Evolutionary conservation across 2,797 vertebrate genomes (phyloP).

Genomic region (Chaetodon trifasciatus): DNA sequence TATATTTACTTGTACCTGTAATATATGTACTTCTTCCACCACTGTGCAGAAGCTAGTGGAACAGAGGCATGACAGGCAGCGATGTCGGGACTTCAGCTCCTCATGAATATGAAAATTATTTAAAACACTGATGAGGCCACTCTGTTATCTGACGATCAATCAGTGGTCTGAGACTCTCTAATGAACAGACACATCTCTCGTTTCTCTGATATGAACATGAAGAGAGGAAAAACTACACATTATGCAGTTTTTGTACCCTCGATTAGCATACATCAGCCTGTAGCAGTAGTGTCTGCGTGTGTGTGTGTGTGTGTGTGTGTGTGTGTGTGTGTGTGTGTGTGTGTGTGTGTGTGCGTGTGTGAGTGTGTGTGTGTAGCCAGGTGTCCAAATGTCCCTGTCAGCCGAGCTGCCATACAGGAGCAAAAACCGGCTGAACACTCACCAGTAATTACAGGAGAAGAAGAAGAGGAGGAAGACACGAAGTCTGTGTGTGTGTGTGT

Average conservation of each 20-base stretch:
- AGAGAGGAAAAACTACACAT: constrained; percentile 29
- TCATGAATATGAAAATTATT: too few relatives aligned
- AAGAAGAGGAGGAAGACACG: constrained; percentile 16
- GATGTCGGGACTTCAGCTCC: background rate
- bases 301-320: constrained; percentile 28
- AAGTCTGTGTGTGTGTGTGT: constrained; percentile 15
- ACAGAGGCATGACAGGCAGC: background rate
- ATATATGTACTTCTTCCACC: background rate
- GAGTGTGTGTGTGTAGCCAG: constrained; percentile 25
- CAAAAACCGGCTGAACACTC: constrained; percentile 40
- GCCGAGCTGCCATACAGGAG: constrained; percentile 56
- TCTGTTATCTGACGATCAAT: background rate
- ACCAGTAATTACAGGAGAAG: constrained; percentile 56
- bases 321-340: constrained; percentile 15
- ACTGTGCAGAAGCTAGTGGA: background rate
- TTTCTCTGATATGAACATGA: constrained; percentile 2
- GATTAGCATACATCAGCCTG: constrained; percentile 54
- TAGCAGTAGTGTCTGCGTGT: background rate
- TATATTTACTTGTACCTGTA: background rate
- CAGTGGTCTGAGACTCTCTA: background rate
- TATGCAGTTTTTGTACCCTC: constrained; percentile 37
- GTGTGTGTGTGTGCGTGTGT: constrained; percentile 31
- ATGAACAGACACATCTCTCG: background rate
- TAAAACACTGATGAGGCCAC: background rate
- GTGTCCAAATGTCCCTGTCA: constrained; percentile 56